Evolutionary conservation across 2,888 invertebrate species (phyloP).

Genomic region (Meiosimyza decipiens): DNA sequence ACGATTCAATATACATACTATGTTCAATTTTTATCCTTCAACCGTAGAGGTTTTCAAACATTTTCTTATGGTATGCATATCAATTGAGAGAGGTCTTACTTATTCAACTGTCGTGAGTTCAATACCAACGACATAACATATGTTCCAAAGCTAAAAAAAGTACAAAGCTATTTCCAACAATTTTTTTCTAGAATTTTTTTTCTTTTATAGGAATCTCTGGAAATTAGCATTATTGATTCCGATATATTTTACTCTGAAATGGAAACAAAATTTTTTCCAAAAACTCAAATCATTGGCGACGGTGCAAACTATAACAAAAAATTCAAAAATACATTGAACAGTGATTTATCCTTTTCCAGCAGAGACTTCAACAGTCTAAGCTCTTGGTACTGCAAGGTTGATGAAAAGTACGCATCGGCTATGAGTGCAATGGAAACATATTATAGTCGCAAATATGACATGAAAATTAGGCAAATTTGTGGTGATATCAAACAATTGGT

Average conservation of each 20-base stretch:
- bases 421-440: slow-evolving; percentile 47
- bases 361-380: slow-evolving; percentile 48
- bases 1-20: neutral
- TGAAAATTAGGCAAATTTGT: slow-evolving; percentile 45
- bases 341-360: slow-evolving; percentile 28
- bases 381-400: slow-evolving; percentile 53
- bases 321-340: neutral
- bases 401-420: slow-evolving; percentile 44
- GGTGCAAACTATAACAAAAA: no score
- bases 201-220: neutral
- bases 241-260: neutral
- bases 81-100: no score
- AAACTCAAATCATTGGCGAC: no score
- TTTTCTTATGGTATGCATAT: no score
- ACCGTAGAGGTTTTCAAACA: neutral
- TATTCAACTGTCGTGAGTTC: no score
- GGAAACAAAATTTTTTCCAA: neutral
- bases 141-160: no score
- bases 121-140: no score
- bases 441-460: slow-evolving; percentile 44
- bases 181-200: neutral
- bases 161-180: neutral
- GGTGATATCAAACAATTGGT: slow-evolving; percentile 41
- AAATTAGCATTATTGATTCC: slow-evolving; percentile 12
- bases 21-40: neutral